A percentile compares a stretch with the other conserved stretches of the same genome.
These are phyloP conservation scores for Orycteropus afer DNA, from an alignment of 2,113 vertebrate genomes.

Conservation along the genomic window DNA sequence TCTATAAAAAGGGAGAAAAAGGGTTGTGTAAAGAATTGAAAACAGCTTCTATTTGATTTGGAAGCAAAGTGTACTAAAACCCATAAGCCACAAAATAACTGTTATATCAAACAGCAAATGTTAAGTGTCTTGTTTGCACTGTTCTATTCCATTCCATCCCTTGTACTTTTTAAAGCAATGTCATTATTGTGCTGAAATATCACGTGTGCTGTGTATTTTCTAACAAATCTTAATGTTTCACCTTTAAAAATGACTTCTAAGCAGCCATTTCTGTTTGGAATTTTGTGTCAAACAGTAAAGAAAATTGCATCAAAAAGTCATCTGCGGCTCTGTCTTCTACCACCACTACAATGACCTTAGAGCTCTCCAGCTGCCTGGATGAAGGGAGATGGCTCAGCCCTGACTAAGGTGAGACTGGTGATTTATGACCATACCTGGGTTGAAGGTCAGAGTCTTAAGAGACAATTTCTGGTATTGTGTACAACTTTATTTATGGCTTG, in stretches of 20 bases:
- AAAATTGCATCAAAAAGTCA: not conserved
- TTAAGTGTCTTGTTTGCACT: accelerated
- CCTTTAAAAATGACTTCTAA: not conserved
- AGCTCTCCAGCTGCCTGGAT: not conserved
- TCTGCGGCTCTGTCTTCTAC: accelerated
- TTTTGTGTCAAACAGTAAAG: not conserved
- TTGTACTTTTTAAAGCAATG: accelerated
- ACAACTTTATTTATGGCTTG: not conserved
- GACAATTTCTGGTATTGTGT: not conserved
- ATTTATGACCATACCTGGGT: too few relatives aligned
- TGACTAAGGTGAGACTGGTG: accelerated
- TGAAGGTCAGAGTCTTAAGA: too few relatives aligned
- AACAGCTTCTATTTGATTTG: not conserved
- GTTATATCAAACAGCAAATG: not conserved
- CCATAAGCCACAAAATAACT: not conserved
- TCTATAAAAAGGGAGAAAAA: not conserved
- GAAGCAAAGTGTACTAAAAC: not conserved
- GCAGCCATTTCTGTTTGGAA: not conserved
- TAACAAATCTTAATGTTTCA: not conserved
- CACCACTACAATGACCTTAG: accelerated
- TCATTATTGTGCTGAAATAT: accelerated
- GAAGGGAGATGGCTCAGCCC: not conserved
- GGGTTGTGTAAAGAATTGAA: accelerated
- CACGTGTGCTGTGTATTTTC: accelerated
- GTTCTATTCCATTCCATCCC: accelerated